These are phyloP conservation scores for Anoplolepis gracilipes DNA, from an alignment of 1,140 invertebrate species.

Conservation along the genomic window DNA sequence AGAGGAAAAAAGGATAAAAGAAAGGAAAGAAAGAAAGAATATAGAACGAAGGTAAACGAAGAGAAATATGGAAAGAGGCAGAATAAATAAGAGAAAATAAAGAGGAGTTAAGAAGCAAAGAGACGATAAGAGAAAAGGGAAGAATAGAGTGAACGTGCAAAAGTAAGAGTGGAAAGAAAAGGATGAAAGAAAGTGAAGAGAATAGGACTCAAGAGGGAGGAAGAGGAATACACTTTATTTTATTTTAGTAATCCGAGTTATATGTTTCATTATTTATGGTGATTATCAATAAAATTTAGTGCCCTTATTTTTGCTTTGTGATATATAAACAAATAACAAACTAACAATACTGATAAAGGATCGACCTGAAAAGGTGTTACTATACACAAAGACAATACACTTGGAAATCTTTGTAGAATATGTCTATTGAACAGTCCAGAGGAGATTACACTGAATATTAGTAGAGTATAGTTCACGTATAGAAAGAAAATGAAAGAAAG, in stretches of 20 bases:
- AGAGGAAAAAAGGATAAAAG: no score
- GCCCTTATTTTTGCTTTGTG: neutral
- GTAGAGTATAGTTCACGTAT: constrained; percentile 66
- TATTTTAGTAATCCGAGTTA: neutral
- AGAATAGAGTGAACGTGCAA: no score
- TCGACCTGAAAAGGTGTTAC: constrained; percentile 55
- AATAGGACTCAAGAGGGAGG: no score
- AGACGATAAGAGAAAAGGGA: no score
- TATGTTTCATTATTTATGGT: constrained; percentile 22
- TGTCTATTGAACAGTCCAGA: constrained; percentile 66
- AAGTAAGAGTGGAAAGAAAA: no score
- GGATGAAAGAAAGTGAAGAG: no score
- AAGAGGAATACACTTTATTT: neutral
- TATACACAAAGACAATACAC: constrained; percentile 71
- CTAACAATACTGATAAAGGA: constrained; percentile 47
- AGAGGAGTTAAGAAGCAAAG: no score
- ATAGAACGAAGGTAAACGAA: no score
- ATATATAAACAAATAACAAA: neutral
- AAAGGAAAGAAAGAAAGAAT: no score
- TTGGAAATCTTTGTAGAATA: constrained; percentile 62
- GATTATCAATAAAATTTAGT: constrained; percentile 4
- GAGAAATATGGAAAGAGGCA: no score
- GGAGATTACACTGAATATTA: constrained; percentile 64
- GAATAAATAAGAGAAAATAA: no score
- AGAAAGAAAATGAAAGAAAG: constrained; percentile 56